Percentiles rank a stretch among this genome's conserved stretches.
Conservation (phyloP, 2,797 vertebrate genomes). For the Enteromius viviparus region DNA sequence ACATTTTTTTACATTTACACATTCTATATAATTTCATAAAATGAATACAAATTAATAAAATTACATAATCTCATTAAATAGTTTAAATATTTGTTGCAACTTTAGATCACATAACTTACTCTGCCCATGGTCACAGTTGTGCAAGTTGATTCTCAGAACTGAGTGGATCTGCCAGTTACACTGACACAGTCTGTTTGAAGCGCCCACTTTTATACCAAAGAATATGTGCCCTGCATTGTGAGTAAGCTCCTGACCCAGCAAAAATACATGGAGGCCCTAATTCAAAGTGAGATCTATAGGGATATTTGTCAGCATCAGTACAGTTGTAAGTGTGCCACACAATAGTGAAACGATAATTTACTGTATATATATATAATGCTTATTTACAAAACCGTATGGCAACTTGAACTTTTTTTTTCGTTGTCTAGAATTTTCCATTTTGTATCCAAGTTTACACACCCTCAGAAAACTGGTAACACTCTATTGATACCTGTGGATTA, state of each 20-base stretch:
- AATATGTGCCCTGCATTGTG: constrained; percentile 65
- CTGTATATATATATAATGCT: neutral
- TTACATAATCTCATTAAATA: too few relatives aligned
- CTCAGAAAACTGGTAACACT: neutral
- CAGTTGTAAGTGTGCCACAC: neutral
- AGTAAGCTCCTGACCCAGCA: constrained; percentile 73
- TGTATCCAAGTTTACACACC: neutral
- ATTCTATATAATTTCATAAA: too few relatives aligned
- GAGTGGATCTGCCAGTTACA: constrained; percentile 54
- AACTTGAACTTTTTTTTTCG: neutral
- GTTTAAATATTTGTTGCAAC: too few relatives aligned
- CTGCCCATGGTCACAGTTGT: constrained; percentile 53
- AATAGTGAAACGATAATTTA: neutral
- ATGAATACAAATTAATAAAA: too few relatives aligned
- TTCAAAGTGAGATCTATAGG: constrained; percentile 12
- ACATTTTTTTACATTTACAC: neutral
- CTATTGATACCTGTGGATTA: neutral
- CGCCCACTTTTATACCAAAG: constrained; percentile 74
- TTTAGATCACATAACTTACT: constrained; percentile 44
- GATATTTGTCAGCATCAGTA: constrained; percentile 26
- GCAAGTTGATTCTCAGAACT: constrained; percentile 55
- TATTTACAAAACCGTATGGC: neutral
- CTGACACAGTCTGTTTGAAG: constrained; percentile 54
- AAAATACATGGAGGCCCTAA: constrained; percentile 62
- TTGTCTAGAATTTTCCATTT: neutral